phyloP scores from a whole-genome alignment of 2,797 vertebrate genomes.

The Gallinago solitaria region DNA sequence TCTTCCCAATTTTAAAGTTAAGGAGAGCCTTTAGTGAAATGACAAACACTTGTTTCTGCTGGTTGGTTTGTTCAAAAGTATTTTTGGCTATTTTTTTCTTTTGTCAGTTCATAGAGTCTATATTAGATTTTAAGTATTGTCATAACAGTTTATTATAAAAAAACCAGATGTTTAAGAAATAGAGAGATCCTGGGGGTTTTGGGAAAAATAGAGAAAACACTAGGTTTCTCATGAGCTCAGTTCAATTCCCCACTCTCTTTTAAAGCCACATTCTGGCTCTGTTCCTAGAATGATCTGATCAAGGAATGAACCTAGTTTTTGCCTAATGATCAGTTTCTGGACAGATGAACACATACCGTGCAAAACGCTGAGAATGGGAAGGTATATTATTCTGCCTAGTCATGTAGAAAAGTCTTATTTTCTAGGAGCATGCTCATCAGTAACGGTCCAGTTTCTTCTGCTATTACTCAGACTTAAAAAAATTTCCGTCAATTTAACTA shows the following conservation, averaged over 20 bases:
- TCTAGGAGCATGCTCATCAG: neutral
- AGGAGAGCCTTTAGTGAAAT: neutral
- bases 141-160: slow-evolving; percentile 26
- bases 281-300: slow-evolving; percentile 42
- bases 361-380: neutral
- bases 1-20: neutral
- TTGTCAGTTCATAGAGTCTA: neutral
- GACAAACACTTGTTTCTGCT: neutral
- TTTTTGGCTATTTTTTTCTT: neutral
- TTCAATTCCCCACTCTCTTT: slow-evolving; percentile 24
- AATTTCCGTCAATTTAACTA: neutral
- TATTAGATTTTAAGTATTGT: slow-evolving; percentile 35
- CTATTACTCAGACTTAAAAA: neutral
- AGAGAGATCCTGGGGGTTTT: neutral
- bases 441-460: neutral
- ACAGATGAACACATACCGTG: neutral
- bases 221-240: slow-evolving; percentile 16
- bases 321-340: slow-evolving; percentile 39
- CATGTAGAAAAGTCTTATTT: neutral
- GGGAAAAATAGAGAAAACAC: neutral
- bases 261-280: neutral
- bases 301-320: slow-evolving; percentile 20
- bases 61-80: neutral
- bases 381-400: neutral
- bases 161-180: slow-evolving; percentile 12